Conservation (phyloP, 2,797 vertebrate genomes). For the Tragelaphus eurycerus region DNA sequence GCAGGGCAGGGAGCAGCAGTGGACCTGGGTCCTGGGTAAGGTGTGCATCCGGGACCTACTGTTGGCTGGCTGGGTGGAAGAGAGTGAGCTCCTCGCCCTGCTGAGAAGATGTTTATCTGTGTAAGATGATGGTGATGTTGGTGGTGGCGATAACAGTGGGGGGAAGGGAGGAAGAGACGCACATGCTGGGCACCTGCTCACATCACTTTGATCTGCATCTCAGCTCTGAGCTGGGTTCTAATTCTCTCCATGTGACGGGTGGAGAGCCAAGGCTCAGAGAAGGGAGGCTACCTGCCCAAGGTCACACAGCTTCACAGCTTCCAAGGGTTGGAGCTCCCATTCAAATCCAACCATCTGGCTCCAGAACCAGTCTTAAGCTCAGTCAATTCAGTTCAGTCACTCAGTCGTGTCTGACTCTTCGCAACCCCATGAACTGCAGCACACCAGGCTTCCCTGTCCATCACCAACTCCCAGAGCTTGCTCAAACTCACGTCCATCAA, state of each 20-base stretch:
- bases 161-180: background rate
- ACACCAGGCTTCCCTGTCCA: too few species aligned
- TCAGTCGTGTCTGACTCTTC: too few species aligned
- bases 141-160: accelerated
- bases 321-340: too few species aligned
- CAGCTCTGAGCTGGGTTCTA: background rate
- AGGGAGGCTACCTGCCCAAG: background rate
- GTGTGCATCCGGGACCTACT: accelerated
- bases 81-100: too few species aligned
- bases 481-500: background rate
- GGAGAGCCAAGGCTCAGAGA: background rate
- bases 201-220: background rate
- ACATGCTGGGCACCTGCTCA: accelerated
- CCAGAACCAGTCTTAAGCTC: too few species aligned
- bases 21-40: background rate
- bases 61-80: background rate
- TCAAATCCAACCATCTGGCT: background rate
- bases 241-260: accelerated
- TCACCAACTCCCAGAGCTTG: too few species aligned
- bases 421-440: too few species aligned
- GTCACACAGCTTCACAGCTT: background rate
- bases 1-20: background rate
- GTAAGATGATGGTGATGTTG: accelerated
- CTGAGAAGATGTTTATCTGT: background rate
- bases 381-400: too few species aligned